Percentiles rank a stretch among this genome's conserved stretches.
These are phyloP conservation scores for Cydia fagiglandana DNA, from an alignment of 1,140 invertebrate genomes.

Conservation along the genomic window DNA sequence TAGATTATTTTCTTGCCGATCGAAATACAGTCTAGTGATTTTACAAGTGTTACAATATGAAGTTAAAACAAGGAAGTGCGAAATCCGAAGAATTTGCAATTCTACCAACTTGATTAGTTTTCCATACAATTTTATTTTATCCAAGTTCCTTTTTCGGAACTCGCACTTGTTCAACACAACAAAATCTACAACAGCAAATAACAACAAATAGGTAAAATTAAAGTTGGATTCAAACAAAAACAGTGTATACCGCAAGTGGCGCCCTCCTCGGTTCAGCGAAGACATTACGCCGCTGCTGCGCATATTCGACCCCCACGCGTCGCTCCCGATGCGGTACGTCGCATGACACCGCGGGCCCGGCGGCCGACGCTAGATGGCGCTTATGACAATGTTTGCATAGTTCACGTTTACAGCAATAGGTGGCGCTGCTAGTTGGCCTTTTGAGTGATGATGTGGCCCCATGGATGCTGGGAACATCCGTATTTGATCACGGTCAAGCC, in stretches of 20 bases:
- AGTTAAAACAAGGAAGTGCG: not conserved
- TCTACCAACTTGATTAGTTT: too few species aligned
- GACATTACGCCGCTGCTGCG: conserved; percentile 86
- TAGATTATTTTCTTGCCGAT: not conserved
- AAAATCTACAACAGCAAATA: conserved; percentile 1
- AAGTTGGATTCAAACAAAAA: conserved; percentile 62
- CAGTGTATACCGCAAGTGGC: conserved; percentile 85
- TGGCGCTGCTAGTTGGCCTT: conserved; percentile 47
- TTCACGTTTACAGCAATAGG: conserved; percentile 54
- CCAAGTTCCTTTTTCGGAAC: not conserved
- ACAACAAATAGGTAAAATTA: conserved; percentile 41
- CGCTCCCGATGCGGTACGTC: conserved; percentile 74
- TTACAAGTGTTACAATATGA: not conserved
- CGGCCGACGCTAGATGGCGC: conserved; percentile 66
- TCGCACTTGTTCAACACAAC: conserved; percentile 8
- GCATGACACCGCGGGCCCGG: conserved; percentile 59
- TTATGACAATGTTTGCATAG: conserved; percentile 60
- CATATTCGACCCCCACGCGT: conserved; percentile 85
- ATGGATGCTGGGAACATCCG: conserved; percentile 24
- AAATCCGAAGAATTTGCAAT: not conserved
- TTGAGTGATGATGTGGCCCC: conserved; percentile 7
- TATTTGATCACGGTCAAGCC: conserved; percentile 13
- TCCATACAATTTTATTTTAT: too few species aligned
- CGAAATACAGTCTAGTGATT: not conserved
- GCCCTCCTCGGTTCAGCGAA: conserved; percentile 85